phyloP scores from a whole-genome alignment of 2,113 vertebrate genomes.

The Falco punctatus region DNA sequence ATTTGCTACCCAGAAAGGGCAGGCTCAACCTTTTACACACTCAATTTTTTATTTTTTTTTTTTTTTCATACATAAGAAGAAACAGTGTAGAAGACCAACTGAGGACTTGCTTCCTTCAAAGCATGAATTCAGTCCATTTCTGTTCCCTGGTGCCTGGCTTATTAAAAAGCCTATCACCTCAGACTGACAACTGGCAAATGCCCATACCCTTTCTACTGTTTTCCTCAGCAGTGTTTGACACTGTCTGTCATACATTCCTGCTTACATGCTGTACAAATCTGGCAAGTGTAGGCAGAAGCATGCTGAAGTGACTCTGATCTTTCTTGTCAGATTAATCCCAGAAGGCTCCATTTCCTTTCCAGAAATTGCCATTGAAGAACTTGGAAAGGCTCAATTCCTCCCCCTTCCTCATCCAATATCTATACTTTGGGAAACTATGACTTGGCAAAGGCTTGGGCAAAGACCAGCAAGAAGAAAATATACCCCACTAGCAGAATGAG shows the following conservation, averaged over 20 bases:
- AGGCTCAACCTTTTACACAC: not conserved
- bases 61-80: not conserved
- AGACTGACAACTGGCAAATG: constrained; percentile 24
- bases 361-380: not conserved
- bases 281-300: constrained; percentile 35
- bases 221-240: not conserved
- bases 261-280: not conserved
- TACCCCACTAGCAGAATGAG: not conserved
- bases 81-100: not conserved
- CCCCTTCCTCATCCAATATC: not conserved
- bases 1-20: not conserved
- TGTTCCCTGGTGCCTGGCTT: not conserved
- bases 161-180: not conserved
- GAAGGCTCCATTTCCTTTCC: not conserved
- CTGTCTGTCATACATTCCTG: not conserved
- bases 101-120: not conserved
- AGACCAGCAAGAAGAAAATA: not conserved
- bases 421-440: not conserved
- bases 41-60: not conserved
- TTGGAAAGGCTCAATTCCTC: not conserved
- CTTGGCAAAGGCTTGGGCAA: not conserved
- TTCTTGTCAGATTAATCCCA: constrained; percentile 45
- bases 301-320: not conserved
- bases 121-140: not conserved
- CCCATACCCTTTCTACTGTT: not conserved